These are phyloP conservation scores for Aurelia sp. DNA, from an alignment of 30 jellyfish, hydroid and myxozoan genomes.

Conservation along the genomic window DNA sequence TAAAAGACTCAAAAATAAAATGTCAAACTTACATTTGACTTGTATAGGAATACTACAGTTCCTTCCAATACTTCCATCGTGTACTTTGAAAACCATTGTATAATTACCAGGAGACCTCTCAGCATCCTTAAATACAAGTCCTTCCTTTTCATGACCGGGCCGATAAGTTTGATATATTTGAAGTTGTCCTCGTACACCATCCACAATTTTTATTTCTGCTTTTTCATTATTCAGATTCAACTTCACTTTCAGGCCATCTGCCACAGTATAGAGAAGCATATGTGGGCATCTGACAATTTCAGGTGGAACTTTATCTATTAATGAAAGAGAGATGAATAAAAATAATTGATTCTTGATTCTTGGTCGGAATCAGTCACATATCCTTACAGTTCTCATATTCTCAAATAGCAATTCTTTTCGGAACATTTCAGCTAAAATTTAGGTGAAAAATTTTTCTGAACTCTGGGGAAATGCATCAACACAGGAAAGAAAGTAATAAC, in stretches of 20 bases:
- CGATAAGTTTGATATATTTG: neutral
- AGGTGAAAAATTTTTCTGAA: no score
- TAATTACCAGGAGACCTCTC: conserved; percentile 3
- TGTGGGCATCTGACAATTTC: conserved; percentile 16
- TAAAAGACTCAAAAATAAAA: neutral
- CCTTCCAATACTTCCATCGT: neutral
- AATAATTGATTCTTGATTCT: no score
- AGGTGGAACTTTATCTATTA: conserved; percentile 22
- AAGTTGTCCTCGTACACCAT: neutral
- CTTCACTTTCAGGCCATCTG: conserved; percentile 12
- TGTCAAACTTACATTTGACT: conserved; percentile 28
- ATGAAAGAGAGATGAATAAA: neutral
- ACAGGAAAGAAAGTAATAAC: no score
- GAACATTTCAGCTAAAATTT: no score
- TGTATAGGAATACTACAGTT: neutral
- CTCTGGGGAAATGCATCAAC: no score
- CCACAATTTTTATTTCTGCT: conserved; percentile 15
- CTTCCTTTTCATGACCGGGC: neutral
- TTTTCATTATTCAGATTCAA: neutral
- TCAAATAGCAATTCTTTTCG: no score
- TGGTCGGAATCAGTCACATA: no score
- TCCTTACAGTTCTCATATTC: no score
- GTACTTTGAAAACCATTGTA: neutral
- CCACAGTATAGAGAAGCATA: conserved; percentile 8
- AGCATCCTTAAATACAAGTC: neutral